Evolutionary conservation across 2,113 vertebrate genomes (phyloP).

Genomic region (Pantherophis guttatus): DNA sequence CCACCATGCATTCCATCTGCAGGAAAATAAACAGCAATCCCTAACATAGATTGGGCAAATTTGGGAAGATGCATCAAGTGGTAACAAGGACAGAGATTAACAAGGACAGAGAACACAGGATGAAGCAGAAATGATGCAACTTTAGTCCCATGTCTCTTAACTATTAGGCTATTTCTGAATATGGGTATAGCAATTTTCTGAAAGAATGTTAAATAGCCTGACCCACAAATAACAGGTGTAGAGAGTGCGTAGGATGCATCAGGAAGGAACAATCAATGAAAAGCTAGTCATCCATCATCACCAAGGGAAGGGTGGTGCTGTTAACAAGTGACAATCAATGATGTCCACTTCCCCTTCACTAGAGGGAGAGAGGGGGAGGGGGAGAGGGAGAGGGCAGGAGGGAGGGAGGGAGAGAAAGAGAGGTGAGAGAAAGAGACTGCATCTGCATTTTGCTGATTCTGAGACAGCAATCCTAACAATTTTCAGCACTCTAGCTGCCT

Average conservation of each 20-base stretch:
- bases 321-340: not conserved
- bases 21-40: not conserved
- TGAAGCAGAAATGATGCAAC: not conserved
- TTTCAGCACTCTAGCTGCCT: not conserved
- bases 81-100: not conserved
- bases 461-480: not conserved
- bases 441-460: not conserved
- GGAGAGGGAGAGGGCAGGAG: no score
- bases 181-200: not conserved
- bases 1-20: not conserved
- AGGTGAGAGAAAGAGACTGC: not conserved
- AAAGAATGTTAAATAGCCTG: not conserved
- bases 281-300: not conserved
- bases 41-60: not conserved
- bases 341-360: not conserved
- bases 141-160: not conserved
- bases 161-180: not conserved
- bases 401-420: no score
- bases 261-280: not conserved
- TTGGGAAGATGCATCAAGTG: not conserved
- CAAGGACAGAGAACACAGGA: not conserved
- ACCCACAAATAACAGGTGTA: not conserved
- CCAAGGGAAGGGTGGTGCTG: not conserved
- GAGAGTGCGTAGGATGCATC: not conserved
- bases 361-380: no score